Evolutionary conservation across 2,113 vertebrate species (phyloP).

Genomic region (Paraplagusia blochii): DNA sequence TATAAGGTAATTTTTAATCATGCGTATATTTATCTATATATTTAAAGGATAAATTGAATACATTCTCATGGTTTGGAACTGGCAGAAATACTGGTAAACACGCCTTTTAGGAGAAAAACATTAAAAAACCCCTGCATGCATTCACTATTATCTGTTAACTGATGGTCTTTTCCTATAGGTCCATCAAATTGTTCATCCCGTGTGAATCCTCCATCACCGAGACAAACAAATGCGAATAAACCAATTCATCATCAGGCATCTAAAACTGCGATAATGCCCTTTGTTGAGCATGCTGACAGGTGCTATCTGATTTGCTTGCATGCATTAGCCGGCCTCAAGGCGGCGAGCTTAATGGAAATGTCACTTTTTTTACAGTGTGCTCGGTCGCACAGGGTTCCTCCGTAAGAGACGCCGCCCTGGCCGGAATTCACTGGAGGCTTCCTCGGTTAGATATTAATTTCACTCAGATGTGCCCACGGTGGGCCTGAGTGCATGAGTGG

Average conservation of each 20-base stretch:
- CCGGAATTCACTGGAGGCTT: conserved; percentile 36
- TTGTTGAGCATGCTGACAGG: conserved; percentile 27
- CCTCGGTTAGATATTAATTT: conserved; percentile 55
- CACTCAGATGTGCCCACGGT: conserved; percentile 44
- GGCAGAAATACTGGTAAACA: no score
- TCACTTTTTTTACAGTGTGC: conserved; percentile 53
- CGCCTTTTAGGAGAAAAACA: no score
- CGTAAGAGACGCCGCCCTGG: conserved; percentile 26
- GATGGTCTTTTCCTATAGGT: neutral
- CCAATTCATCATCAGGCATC: conserved; percentile 34
- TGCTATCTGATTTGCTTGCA: conserved; percentile 21
- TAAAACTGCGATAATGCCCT: conserved; percentile 41
- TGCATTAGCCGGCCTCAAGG: conserved; percentile 15
- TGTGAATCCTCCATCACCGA: conserved; percentile 13
- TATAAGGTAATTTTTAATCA: no score
- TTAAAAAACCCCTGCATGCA: no score
- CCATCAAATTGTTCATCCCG: neutral
- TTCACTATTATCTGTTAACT: no score
- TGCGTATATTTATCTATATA: no score
- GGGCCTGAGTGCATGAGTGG: conserved; percentile 34
- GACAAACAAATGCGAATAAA: conserved; percentile 42
- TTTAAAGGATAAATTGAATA: no score
- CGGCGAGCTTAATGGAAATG: conserved; percentile 59
- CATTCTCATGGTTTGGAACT: no score
- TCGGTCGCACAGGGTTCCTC: conserved; percentile 37